Evolutionary conservation across 2,888 invertebrate species (phyloP).

Genomic region (Ectemnius lituratus): DNA sequence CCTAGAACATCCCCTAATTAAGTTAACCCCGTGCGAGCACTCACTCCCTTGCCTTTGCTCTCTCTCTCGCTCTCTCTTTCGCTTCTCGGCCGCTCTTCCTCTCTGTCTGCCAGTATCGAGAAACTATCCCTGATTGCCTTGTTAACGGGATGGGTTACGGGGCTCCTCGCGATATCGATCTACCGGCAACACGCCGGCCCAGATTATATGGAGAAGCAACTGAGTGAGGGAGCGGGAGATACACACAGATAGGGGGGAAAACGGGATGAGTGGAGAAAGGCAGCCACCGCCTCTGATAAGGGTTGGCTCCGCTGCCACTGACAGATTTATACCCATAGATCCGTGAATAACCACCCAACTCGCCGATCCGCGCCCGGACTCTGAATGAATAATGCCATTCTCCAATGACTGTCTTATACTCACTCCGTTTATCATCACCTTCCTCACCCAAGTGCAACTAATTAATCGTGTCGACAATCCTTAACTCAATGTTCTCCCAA

Average conservation of each 20-base stretch:
- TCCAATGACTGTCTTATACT: slow-evolving; percentile 7
- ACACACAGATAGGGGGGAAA: not conserved
- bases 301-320: slow-evolving; percentile 61
- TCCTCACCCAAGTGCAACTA: too few species aligned
- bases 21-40: slow-evolving; percentile 69
- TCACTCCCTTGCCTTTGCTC: not conserved
- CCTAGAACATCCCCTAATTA: slow-evolving; percentile 75
- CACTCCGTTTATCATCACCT: not conserved
- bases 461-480: too few species aligned
- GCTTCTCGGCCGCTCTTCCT: not conserved
- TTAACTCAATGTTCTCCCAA: not conserved
- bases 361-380: slow-evolving; percentile 17
- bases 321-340: slow-evolving; percentile 66
- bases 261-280: slow-evolving; percentile 20
- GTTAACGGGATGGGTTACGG: slow-evolving; percentile 74
- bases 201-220: slow-evolving; percentile 11
- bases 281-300: slow-evolving; percentile 65
- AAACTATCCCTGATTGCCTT: slow-evolving; percentile 76
- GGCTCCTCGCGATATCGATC: slow-evolving; percentile 71
- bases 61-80: not conserved
- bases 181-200: slow-evolving; percentile 46
- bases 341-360: slow-evolving; percentile 44
- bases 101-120: slow-evolving; percentile 62
- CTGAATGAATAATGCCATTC: slow-evolving; percentile 47
- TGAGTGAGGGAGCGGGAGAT: not conserved